Evolutionary conservation across 2,888 invertebrate species (phyloP), one percentile per base, ranked within the genome.

Genomic region (Amphiduros pacificus): DNA sequence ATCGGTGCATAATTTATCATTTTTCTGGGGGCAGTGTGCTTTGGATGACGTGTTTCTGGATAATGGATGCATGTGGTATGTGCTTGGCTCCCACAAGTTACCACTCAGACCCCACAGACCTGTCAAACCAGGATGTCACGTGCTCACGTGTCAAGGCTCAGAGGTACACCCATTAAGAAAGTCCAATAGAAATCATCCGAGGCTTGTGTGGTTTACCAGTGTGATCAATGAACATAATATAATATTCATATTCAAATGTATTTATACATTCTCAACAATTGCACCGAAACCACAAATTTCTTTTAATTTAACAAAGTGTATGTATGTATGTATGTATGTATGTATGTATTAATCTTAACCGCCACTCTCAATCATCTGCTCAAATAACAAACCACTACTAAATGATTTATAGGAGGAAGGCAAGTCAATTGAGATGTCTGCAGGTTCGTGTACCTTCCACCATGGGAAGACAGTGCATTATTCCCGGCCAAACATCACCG

Each of bases 11-110:
- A n/a, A n/a, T n/a, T n/a, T n/a, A n/a, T 52, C 29, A 31, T 48
- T n/a, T n/a, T n/a, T 22, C 20, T 27, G 5, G 11, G 22, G 24
- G 17, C 55, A 55, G 55, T 56, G 56, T 28, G 74, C 75, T 14
- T 66, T 76, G n/a, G 76, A 76, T 55, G 72, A 72, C 56, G 74
- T 73, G n/a, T 71, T 72, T 60, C 62, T 63, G 17, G 74, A 74
- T 24, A 76, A 76, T 54, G 76, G 73, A 17, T 75, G 74, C 44
- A 73, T 76, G 74, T 57, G 67, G 40, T 75, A 74, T 44, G 74
- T 75, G 32, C 73, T 73, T 28, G 71, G 75, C 14, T 55, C 58
- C 5, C 62, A 66, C 50, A 24, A 40, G 14, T 22, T 40, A 32
- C 50, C 55, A 1, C 32, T 69, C 11, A 31, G 64, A 24, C 44